Evolutionary conservation across 1,140 invertebrate genomes (phyloP).

Genomic region (Triops longicaudatus): DNA sequence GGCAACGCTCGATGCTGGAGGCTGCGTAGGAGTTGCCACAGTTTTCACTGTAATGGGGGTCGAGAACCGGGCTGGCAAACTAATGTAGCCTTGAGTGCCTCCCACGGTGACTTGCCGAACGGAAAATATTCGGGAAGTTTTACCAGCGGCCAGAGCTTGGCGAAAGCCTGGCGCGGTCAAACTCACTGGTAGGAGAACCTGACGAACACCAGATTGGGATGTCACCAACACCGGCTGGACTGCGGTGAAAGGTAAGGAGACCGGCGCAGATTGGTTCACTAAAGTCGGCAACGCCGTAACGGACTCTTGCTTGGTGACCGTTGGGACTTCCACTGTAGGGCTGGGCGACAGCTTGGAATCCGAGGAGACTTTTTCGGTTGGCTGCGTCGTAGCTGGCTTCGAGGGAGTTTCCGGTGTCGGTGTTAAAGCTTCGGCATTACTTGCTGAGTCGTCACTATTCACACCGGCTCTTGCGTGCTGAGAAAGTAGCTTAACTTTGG

Average conservation of each 20-base stretch:
- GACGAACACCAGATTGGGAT: conserved; percentile 22
- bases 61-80: conserved; percentile 22
- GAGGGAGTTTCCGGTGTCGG: conserved; percentile 53
- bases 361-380: conserved; percentile 51
- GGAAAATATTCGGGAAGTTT: conserved; percentile 12
- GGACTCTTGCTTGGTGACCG: neutral
- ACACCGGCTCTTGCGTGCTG: conserved; percentile 37
- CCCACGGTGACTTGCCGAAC: conserved; percentile 25
- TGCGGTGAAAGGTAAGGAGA: neutral
- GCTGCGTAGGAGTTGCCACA: neutral
- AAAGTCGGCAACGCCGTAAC: neutral
- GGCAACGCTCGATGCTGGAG: neutral
- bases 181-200: conserved; percentile 23
- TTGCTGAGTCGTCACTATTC: conserved; percentile 30
- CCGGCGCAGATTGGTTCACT: neutral
- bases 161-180: conserved; percentile 18
- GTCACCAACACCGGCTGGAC: conserved; percentile 14
- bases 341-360: conserved; percentile 38
- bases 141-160: conserved; percentile 15
- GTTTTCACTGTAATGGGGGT: conserved; percentile 18
- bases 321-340: neutral
- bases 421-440: conserved; percentile 44
- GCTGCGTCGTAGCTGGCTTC: conserved; percentile 59
- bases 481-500: conserved; percentile 44
- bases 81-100: conserved; percentile 20